A percentile compares a stretch with the other conserved stretches of the same genome.
Evolutionary conservation across 2,888 invertebrate genomes (phyloP).

Genomic region (Leptinotarsa haldemani): DNA sequence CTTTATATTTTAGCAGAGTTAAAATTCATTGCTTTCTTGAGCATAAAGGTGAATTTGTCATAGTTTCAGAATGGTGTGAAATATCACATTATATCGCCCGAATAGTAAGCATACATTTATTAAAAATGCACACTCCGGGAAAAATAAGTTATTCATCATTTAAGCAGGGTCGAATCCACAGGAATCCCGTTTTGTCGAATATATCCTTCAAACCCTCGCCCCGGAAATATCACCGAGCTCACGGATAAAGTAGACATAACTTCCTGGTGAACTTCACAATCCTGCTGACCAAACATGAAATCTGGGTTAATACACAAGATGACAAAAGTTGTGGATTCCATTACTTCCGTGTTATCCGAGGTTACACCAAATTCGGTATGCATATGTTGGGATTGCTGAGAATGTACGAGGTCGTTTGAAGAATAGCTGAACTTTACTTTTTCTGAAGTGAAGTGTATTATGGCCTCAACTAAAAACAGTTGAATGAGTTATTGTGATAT

Average conservation of each 20-base stretch:
- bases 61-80: too few relatives aligned
- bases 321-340: conserved; percentile 17
- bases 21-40: too few relatives aligned
- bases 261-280: conserved; percentile 25
- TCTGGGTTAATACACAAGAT: background rate
- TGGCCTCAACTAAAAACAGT: too few relatives aligned
- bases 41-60: too few relatives aligned
- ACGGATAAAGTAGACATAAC: conserved; percentile 25
- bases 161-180: background rate
- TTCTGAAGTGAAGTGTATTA: too few relatives aligned
- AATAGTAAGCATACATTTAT: too few relatives aligned
- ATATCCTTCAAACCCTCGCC: background rate
- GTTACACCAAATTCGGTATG: background rate
- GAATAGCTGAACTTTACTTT: too few relatives aligned
- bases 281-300: conserved; percentile 28
- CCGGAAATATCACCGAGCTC: conserved; percentile 26
- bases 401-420: background rate
- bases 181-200: background rate
- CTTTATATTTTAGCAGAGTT: too few relatives aligned
- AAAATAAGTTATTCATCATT: too few relatives aligned
- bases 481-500: too few relatives aligned
- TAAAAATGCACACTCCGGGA: too few relatives aligned
- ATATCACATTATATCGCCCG: too few relatives aligned
- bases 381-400: background rate
- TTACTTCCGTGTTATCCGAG: background rate